These are phyloP conservation scores for Engystomops pustulosus DNA, from an alignment of 2,113 vertebrate genomes.

Conservation along the genomic window DNA sequence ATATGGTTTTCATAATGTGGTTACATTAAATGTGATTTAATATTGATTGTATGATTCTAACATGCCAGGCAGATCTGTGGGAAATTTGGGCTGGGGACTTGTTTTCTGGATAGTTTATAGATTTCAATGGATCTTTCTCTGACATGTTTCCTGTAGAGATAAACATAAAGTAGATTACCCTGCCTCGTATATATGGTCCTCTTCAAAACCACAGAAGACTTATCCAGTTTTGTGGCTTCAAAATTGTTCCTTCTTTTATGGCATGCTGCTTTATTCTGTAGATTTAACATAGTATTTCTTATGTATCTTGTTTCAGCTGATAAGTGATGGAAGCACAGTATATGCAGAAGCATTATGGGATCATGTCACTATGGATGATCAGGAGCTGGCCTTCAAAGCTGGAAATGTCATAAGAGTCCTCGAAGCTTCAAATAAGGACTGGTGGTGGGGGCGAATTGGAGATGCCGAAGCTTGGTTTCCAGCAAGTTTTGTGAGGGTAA, in stretches of 20 bases:
- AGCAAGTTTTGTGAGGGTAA: constrained; percentile 93
- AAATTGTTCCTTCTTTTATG: no score
- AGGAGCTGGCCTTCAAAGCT: constrained; percentile 96
- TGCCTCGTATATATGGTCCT: no score
- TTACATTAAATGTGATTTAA: no score
- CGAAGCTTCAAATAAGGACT: constrained; percentile 92
- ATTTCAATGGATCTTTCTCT: background rate
- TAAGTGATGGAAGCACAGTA: constrained; percentile 81
- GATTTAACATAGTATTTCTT: no score
- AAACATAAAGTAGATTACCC: no score
- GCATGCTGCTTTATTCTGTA: no score
- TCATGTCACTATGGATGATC: constrained; percentile 98
- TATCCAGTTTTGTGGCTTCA: no score
- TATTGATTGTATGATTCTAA: no score
- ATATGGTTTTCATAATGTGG: no score
- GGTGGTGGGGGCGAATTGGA: constrained; percentile 94
- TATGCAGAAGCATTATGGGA: constrained; percentile 97
- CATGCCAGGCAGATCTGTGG: no score
- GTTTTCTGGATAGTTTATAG: background rate
- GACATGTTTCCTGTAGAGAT: background rate
- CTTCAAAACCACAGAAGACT: no score
- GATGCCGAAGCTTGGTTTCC: constrained; percentile 96
- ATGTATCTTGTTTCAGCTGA: constrained; percentile 69
- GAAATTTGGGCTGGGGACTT: no score
- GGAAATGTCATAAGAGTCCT: constrained; percentile 94